Percentiles rank a stretch among this genome's conserved stretches.
These are phyloP conservation scores for Cotesia congregata DNA, from an alignment of 2,888 invertebrate species.

Conservation along the genomic window DNA sequence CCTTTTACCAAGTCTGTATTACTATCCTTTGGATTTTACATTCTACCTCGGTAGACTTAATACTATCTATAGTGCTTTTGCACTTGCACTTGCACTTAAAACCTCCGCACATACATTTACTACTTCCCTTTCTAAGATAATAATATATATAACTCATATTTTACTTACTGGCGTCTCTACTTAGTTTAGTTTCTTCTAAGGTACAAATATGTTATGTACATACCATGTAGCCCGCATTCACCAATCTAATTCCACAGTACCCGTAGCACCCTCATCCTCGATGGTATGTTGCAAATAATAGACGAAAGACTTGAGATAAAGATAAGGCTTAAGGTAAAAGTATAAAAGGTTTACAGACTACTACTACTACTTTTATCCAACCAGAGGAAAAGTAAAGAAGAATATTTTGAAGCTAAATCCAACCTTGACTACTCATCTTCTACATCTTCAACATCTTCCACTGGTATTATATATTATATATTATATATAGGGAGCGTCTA, in stretches of 20 bases:
- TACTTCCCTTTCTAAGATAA: background rate
- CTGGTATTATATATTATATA: constrained; percentile 13
- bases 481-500: constrained; percentile 1
- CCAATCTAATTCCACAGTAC: background rate
- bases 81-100: background rate
- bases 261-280: background rate
- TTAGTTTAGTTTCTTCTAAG: background rate
- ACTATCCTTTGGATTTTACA: background rate
- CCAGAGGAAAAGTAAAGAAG: background rate
- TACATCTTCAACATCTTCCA: no score
- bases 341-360: no score
- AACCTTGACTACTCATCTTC: background rate
- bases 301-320: background rate
- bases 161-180: background rate
- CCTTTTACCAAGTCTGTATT: constrained; percentile 33
- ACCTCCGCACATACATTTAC: background rate
- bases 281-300: background rate
- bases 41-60: background rate
- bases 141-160: background rate
- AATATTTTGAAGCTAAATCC: background rate
- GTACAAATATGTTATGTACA: background rate
- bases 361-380: no score
- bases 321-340: no score
- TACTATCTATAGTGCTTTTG: background rate
- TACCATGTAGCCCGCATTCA: background rate